A percentile compares a stretch with the other conserved stretches of the same genome.
Conservation (phyloP, 2,888 invertebrate genomes). For the Corythucha ciliata region DNA sequence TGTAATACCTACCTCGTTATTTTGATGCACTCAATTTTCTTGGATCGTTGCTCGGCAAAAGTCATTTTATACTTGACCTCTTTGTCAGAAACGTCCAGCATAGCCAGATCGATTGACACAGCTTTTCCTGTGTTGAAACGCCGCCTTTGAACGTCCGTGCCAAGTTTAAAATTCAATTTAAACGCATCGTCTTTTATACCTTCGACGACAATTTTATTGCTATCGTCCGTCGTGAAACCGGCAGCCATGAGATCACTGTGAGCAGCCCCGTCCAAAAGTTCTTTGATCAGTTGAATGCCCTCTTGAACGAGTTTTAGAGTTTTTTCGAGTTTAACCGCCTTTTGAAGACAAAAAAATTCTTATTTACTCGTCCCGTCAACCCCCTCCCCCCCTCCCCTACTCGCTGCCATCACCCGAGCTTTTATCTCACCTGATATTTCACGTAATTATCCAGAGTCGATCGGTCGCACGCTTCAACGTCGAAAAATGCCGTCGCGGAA, state of each 20-base stretch:
- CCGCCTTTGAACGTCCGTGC: not conserved
- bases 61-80: slow-evolving; percentile 55
- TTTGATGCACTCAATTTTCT: slow-evolving; percentile 67
- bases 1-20: slow-evolving; percentile 51
- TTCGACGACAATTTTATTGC: slow-evolving; percentile 40
- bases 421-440: slow-evolving; percentile 53
- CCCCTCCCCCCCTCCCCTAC: not conserved
- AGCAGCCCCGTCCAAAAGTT: slow-evolving; percentile 59
- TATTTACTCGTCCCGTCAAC: too few species aligned
- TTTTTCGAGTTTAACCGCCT: slow-evolving; percentile 45
- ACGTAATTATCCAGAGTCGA: slow-evolving; percentile 57
- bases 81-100: slow-evolving; percentile 2
- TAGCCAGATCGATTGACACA: not conserved
- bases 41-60: slow-evolving; percentile 78
- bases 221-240: slow-evolving; percentile 72
- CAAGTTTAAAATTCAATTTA: not conserved
- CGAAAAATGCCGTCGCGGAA: slow-evolving; percentile 53
- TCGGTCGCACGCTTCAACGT: slow-evolving; percentile 46
- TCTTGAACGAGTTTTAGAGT: slow-evolving; percentile 42
- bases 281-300: slow-evolving; percentile 48
- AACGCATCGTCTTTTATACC: not conserved
- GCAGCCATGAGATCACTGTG: slow-evolving; percentile 61
- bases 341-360: slow-evolving; percentile 42
- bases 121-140: not conserved
- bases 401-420: not conserved